Percentiles rank a stretch among this genome's conserved stretches.
Evolutionary conservation across 2,113 vertebrate genomes (phyloP).

Genomic region (Callocephalon fimbriatum): DNA sequence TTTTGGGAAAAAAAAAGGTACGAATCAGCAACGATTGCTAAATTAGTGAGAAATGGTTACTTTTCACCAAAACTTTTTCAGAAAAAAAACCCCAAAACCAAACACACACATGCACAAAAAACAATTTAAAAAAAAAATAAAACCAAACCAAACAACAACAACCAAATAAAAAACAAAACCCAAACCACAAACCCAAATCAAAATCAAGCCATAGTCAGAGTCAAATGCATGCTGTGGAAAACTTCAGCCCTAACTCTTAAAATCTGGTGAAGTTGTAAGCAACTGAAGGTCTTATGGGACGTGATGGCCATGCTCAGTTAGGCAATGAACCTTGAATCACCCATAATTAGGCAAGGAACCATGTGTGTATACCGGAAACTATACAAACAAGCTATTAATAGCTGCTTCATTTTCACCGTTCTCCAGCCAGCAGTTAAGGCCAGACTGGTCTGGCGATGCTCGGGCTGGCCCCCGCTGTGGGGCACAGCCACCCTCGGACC

Average conservation of each 20-base stretch:
- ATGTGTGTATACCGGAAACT: neutral
- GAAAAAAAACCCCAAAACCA: neutral
- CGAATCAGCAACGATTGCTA: neutral
- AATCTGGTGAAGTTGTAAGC: neutral
- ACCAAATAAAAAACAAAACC: neutral
- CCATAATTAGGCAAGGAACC: slow-evolving; percentile 35
- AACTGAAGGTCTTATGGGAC: neutral
- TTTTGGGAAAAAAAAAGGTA: neutral
- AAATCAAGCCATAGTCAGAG: neutral
- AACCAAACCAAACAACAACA: no score
- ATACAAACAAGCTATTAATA: slow-evolving; percentile 32
- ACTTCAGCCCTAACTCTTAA: neutral
- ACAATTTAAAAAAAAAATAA: no score
- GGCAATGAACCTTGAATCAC: neutral
- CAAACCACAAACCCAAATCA: neutral
- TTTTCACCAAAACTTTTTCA: neutral
- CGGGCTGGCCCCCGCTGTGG: rapidly evolving
- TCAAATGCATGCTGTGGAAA: neutral
- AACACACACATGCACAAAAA: neutral
- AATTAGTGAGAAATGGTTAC: neutral
- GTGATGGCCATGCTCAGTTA: neutral
- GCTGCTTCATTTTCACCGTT: neutral
- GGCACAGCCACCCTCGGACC: rapidly evolving
- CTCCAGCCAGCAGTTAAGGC: neutral
- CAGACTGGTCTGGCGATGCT: rapidly evolving